Conservation (phyloP, 2,888 invertebrate species). For the Mythimna impura region DNA sequence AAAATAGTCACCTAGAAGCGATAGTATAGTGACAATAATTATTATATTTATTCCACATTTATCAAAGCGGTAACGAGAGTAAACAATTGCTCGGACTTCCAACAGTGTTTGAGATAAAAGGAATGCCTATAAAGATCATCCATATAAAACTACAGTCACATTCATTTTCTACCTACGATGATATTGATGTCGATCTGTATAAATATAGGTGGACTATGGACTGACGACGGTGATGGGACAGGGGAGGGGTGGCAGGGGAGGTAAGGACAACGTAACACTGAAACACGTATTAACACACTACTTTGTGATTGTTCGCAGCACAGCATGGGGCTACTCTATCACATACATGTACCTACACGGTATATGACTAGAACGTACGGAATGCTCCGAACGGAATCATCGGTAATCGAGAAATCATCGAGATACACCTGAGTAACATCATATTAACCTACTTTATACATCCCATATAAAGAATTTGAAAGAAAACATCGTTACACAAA, state of each 20-base stretch:
- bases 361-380: slow-evolving; percentile 85
- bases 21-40: slow-evolving; percentile 81
- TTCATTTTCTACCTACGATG: slow-evolving; percentile 83
- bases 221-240: slow-evolving; percentile 61
- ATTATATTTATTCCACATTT: slow-evolving; percentile 80
- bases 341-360: slow-evolving; percentile 79
- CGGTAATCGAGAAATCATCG: slow-evolving; percentile 65
- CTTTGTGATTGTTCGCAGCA: slow-evolving; percentile 79
- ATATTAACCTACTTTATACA: slow-evolving; percentile 89
- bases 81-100: slow-evolving; percentile 78
- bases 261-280: slow-evolving; percentile 68
- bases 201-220: slow-evolving; percentile 72
- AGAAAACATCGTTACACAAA: slow-evolving; percentile 65
- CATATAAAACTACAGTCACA: slow-evolving; percentile 85
- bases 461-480: slow-evolving; percentile 75
- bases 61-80: slow-evolving; percentile 83
- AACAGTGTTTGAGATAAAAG: slow-evolving; percentile 71
- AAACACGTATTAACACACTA: slow-evolving; percentile 75
- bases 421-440: slow-evolving; percentile 62
- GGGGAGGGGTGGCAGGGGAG: slow-evolving; percentile 19
- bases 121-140: slow-evolving; percentile 71
- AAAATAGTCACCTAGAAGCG: slow-evolving; percentile 85
- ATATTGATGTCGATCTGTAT: slow-evolving; percentile 73
- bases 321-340: slow-evolving; percentile 81
- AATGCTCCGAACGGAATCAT: slow-evolving; percentile 77